Conservation (phyloP, 2,113 vertebrate genomes). For the Isichthys henryi region DNA sequence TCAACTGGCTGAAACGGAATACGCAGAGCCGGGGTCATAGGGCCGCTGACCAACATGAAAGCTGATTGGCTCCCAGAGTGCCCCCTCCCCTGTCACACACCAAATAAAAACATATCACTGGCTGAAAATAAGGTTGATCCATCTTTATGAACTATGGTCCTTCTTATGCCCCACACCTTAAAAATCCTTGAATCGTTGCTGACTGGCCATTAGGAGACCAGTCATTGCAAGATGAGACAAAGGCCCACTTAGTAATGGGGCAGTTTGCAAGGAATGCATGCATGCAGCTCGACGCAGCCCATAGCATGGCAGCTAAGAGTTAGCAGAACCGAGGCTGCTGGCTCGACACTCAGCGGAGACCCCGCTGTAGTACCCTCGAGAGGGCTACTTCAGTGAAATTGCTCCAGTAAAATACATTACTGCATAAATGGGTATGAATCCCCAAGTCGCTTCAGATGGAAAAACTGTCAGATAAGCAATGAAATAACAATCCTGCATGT, state of each 20-base stretch:
- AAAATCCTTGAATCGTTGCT: neutral
- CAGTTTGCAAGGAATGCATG: neutral
- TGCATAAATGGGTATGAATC: constrained; percentile 1
- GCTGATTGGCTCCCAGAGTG: neutral
- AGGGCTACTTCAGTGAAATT: neutral
- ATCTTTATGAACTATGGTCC: neutral
- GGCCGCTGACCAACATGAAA: neutral
- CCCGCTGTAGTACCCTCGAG: neutral
- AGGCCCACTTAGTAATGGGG: neutral
- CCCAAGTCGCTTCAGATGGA: neutral
- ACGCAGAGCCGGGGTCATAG: neutral
- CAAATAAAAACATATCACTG: neutral
- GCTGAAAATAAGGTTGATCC: neutral
- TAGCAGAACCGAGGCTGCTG: neutral
- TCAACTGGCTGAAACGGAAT: neutral
- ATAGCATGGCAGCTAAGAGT: neutral
- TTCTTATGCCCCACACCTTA: neutral
- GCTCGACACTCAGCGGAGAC: neutral
- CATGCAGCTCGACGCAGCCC: neutral
- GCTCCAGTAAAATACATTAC: constrained; percentile 1
- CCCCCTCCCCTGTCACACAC: neutral
- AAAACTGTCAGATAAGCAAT: constrained; percentile 1
- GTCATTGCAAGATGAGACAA: neutral
- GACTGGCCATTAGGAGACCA: neutral
- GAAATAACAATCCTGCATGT: neutral